These are phyloP conservation scores for Serranus cabrilla DNA, from an alignment of 2,797 vertebrate species.

Conservation along the genomic window DNA sequence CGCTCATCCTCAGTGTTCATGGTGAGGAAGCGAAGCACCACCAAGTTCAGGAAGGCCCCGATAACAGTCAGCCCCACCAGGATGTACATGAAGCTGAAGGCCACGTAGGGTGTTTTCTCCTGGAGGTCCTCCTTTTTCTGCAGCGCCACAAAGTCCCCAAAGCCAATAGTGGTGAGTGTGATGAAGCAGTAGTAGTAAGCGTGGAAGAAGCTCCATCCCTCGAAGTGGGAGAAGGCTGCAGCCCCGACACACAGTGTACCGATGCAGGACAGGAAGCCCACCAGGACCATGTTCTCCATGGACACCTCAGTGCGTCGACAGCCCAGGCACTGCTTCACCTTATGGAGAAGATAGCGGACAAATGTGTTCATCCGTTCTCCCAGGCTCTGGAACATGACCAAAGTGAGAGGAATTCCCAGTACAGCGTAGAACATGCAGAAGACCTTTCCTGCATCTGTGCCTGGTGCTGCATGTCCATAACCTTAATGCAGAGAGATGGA, in stretches of 20 bases:
- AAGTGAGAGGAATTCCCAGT: constrained; percentile 94
- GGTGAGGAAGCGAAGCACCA: constrained; percentile 95
- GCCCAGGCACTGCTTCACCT: constrained; percentile 91
- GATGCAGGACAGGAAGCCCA: constrained; percentile 94
- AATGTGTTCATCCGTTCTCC: constrained; percentile 97
- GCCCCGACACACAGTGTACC: constrained; percentile 94
- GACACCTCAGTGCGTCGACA: constrained; percentile 91
- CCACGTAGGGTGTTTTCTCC: constrained; percentile 94
- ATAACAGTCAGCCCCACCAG: constrained; percentile 95
- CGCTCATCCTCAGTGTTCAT: constrained; percentile 93
- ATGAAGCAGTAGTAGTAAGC: constrained; percentile 99
- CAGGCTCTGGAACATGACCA: constrained; percentile 99
- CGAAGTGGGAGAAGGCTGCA: constrained; percentile 93
- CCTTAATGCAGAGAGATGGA: constrained; percentile 80
- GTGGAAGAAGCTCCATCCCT: constrained; percentile 98
- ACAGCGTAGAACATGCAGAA: constrained; percentile 99
- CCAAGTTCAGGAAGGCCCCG: constrained; percentile 96
- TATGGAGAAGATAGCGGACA: constrained; percentile 91
- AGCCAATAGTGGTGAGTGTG: constrained; percentile 97
- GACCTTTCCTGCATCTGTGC: constrained; percentile 94
- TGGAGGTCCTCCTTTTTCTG: constrained; percentile 96
- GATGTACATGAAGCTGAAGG: constrained; percentile 98
- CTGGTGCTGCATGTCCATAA: constrained; percentile 95
- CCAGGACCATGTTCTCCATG: constrained; percentile 97
- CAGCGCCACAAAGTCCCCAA: constrained; percentile 97